These are phyloP conservation scores for Palaemon carinicauda DNA, from an alignment of 1,140 invertebrate species.

Conservation along the genomic window DNA sequence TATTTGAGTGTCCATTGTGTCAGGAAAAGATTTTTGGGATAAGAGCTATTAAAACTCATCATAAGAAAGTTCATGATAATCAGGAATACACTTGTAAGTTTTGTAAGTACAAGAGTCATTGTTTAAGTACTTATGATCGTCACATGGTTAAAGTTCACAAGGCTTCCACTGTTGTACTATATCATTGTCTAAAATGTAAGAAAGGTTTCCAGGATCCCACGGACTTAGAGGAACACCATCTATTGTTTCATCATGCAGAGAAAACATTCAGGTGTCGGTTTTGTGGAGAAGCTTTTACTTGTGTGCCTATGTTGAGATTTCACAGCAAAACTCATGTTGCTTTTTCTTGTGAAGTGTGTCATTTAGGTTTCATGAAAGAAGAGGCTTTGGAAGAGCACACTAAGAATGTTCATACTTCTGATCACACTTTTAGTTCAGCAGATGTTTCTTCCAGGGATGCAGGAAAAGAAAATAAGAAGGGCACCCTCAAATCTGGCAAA, in stretches of 20 bases:
- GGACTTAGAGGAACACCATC: conserved; percentile 47
- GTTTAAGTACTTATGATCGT: conserved; percentile 40
- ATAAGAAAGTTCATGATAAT: conserved; percentile 37
- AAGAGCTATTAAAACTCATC: conserved; percentile 17
- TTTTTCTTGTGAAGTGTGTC: conserved; percentile 51
- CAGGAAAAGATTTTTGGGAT: conserved; percentile 17
- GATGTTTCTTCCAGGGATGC: background rate
- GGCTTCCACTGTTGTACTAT: conserved; percentile 18
- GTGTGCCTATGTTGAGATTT: conserved; percentile 50
- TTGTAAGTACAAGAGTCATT: conserved; percentile 44
- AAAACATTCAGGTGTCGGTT: conserved; percentile 27
- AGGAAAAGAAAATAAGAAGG: background rate
- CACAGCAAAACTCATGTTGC: conserved; percentile 49
- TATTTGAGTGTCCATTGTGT: conserved; percentile 42
- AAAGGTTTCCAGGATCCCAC: conserved; percentile 21
- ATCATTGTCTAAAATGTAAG: conserved; percentile 37
- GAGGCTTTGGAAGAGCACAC: conserved; percentile 52
- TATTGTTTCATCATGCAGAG: conserved; percentile 23
- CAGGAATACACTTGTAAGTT: conserved; percentile 48
- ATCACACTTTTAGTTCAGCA: conserved; percentile 6
- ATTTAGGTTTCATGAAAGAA: conserved; percentile 57
- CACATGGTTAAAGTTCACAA: conserved; percentile 54
- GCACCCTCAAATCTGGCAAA: background rate
- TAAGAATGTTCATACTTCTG: conserved; percentile 43
- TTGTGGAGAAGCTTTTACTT: conserved; percentile 56